Evolutionary conservation across 2,797 vertebrate species (phyloP).

Genomic region (Ambastaia sidthimunki): DNA sequence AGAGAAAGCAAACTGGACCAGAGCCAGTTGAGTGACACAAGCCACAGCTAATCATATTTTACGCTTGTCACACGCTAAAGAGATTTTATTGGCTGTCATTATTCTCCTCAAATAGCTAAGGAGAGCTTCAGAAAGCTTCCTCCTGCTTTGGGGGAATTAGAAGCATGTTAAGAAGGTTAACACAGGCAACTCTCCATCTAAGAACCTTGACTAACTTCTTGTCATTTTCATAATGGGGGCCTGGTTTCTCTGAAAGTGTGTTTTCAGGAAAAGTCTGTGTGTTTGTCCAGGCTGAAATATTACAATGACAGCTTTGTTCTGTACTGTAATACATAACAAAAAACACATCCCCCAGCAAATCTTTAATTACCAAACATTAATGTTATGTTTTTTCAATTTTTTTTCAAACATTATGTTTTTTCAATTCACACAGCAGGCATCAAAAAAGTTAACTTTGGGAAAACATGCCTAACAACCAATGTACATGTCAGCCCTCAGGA

Average conservation of each 20-base stretch:
- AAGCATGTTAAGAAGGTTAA: constrained; percentile 1
- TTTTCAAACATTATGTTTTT: background rate
- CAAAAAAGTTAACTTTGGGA: background rate
- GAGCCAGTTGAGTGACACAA: constrained; percentile 37
- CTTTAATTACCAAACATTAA: too few relatives aligned
- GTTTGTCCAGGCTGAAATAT: background rate
- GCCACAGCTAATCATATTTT: constrained; percentile 36
- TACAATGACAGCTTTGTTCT: background rate
- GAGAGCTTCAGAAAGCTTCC: constrained; percentile 17
- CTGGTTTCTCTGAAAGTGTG: background rate
- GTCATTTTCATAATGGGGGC: background rate
- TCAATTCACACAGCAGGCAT: background rate
- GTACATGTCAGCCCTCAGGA: too few relatives aligned
- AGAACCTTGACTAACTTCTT: constrained; percentile 5
- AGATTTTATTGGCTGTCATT: constrained; percentile 33
- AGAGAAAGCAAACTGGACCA: constrained; percentile 11
- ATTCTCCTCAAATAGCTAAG: constrained; percentile 26
- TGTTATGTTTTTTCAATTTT: too few relatives aligned
- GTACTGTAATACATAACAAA: background rate
- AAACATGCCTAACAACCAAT: too few relatives aligned
- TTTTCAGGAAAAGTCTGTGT: background rate
- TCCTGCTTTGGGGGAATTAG: constrained; percentile 22
- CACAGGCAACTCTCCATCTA: background rate
- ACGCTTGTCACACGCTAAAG: constrained; percentile 23
- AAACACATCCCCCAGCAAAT: background rate